Base-by-base conservation (phyloP, 2,113 vertebrate genomes). In the Chascanopsetta lugubris region DNA sequence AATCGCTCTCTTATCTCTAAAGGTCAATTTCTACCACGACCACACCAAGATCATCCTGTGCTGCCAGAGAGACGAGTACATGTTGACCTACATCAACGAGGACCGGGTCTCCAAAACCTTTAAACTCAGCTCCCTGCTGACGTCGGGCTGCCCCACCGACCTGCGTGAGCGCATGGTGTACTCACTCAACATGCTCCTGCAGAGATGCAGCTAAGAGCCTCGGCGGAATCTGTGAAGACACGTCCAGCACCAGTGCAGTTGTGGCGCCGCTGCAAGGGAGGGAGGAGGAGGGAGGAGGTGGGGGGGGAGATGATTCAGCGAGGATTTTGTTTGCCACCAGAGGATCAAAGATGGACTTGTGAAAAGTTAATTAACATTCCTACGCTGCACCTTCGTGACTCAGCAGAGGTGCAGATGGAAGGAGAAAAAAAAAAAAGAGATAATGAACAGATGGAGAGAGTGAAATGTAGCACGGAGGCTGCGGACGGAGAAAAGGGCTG, bases 1-100 rank as follows among this genome's bases (percentile, higher is more conserved):
- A 10, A 8, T 1, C 0, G 21, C 42, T 46, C 24, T 13, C 20
- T 11, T 4, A 21, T 38, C 61, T 71, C 78, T 68, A 43, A 63
- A 99, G 97, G 96, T 99, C 61, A 99, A 99, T 79, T 99, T 99
- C 85, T 99, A 99, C 77, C 97, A 99, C 0, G 97, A 99, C 85
- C 97, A 99, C 88, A 99, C 97, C 0, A 99, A 99, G 89, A 95
- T 99, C 49, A 98, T 99, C 48, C 93, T 99, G 75, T 96, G 95
- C 68, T 97, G 90, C 87, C 95, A 96, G 80, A 94, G 73, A 60
- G 95, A 98, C 8, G 97, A 98, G 50, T 97, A 98, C 83, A 90
- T 97, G 69, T 92, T 99, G 71, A 99, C 96, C 0, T 99, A 98
- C 87, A 99, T 99, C 86, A 99, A 99, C 3, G 96, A 98, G 82